Evolutionary conservation across 2,888 invertebrate genomes (phyloP).

Genomic region (Eueremaeus valkanovi): DNA sequence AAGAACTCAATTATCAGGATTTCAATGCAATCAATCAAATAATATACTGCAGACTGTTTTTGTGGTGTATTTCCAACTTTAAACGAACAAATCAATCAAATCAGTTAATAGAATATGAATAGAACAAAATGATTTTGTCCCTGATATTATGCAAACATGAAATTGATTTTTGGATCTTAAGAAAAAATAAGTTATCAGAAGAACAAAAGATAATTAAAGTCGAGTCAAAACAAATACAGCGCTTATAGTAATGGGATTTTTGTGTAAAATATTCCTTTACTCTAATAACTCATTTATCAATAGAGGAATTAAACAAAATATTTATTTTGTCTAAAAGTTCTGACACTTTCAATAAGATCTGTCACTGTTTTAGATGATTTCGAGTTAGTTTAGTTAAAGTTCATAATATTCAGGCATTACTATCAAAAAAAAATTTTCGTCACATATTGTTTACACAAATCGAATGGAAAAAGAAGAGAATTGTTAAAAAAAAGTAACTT

Average conservation of each 20-base stretch:
- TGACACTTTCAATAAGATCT: not conserved
- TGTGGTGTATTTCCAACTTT: too few species aligned
- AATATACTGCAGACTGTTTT: too few species aligned
- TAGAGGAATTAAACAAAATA: not conserved
- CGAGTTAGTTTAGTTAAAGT: not conserved
- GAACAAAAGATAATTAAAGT: not conserved
- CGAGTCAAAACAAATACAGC: not conserved
- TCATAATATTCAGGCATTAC: not conserved
- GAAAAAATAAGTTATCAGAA: too few species aligned
- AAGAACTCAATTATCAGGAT: too few species aligned
- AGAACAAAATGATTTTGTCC: too few species aligned
- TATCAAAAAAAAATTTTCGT: not conserved
- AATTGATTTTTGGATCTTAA: too few species aligned
- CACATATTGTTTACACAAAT: not conserved
- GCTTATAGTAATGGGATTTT: constrained; percentile 7
- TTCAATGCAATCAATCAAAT: too few species aligned
- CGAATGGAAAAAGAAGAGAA: not conserved
- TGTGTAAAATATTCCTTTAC: constrained; percentile 19
- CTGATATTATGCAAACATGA: too few species aligned
- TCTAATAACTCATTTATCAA: constrained; percentile 7
- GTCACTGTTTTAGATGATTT: too few species aligned
- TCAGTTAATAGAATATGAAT: too few species aligned
- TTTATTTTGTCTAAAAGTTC: not conserved
- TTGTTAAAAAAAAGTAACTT: too few species aligned
- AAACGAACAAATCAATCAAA: too few species aligned